phyloP scores from a whole-genome alignment of 2,113 vertebrate species.

The Tychaedon coryphoeus region DNA sequence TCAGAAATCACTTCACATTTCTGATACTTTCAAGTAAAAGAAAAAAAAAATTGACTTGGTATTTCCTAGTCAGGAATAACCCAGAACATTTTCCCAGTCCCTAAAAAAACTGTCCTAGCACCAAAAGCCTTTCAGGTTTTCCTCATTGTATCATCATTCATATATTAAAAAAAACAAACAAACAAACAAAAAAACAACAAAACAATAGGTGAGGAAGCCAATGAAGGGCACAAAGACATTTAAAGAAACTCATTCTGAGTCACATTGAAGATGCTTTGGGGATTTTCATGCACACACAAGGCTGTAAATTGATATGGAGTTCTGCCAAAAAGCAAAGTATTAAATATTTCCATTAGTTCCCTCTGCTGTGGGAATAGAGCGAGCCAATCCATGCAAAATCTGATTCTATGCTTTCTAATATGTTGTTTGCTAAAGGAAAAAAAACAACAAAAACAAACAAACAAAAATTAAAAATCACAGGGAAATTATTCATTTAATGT shows the following conservation, averaged over 20 bases:
- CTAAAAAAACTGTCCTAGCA: neutral
- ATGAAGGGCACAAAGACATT: neutral
- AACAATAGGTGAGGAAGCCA: neutral
- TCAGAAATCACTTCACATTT: neutral
- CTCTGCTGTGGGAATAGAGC: neutral
- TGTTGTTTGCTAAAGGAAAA: neutral
- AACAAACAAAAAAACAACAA: neutral
- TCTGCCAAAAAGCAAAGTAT: neutral
- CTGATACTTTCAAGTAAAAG: neutral
- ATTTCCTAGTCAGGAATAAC: neutral
- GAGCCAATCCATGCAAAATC: neutral
- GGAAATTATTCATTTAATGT: neutral
- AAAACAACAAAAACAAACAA: accelerated
- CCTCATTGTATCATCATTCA: neutral
- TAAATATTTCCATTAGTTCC: neutral
- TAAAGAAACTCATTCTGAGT: neutral
- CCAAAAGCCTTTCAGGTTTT: neutral
- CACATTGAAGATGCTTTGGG: neutral
- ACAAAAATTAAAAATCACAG: neutral
- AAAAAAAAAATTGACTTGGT: neutral
- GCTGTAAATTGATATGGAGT: neutral
- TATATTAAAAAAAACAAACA: too few species aligned
- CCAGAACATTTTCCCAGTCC: neutral
- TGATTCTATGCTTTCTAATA: neutral
- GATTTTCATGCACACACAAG: neutral